A percentile compares a stretch with the other conserved stretches of the same genome.
These are phyloP conservation scores for Crotalus viridis DNA, from an alignment of 2,113 vertebrate species.

Conservation along the genomic window DNA sequence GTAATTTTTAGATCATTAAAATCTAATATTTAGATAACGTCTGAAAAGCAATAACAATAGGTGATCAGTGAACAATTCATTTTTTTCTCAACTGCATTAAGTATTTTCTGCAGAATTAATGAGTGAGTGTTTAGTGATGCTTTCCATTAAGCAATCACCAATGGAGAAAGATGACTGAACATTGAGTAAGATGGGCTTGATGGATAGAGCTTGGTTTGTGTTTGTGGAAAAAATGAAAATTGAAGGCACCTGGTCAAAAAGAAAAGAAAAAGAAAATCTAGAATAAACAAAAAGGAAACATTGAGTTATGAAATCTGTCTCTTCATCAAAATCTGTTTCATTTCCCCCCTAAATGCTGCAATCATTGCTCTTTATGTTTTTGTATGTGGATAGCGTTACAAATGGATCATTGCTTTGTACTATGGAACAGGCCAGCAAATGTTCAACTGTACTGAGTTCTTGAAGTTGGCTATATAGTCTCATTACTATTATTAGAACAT, in stretches of 20 bases:
- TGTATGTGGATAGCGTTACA: constrained; percentile 16
- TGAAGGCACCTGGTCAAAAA: background rate
- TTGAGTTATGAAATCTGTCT: background rate
- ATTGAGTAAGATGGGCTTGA: constrained; percentile 18
- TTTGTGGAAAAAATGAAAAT: constrained; percentile 17
- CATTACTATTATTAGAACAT: constrained; percentile 36
- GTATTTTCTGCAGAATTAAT: background rate
- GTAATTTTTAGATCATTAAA: background rate
- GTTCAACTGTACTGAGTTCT: constrained; percentile 11
- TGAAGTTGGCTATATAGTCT: constrained; percentile 46
- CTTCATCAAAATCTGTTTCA: background rate
- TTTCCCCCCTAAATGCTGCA: constrained; percentile 2
- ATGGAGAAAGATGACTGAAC: constrained; percentile 11
- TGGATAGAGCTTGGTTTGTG: background rate
- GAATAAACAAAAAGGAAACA: background rate
- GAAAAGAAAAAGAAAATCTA: background rate
- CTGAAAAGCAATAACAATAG: background rate
- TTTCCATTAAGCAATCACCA: background rate
- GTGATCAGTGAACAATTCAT: background rate
- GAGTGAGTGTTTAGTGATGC: background rate
- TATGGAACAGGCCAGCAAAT: background rate
- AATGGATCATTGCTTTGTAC: background rate
- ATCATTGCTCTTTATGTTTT: constrained; percentile 4
- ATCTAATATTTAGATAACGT: background rate
- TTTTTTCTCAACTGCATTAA: too few species aligned